Base-by-base conservation (phyloP, 1,140 invertebrate genomes). In the Zaprionus africanus region DNA sequence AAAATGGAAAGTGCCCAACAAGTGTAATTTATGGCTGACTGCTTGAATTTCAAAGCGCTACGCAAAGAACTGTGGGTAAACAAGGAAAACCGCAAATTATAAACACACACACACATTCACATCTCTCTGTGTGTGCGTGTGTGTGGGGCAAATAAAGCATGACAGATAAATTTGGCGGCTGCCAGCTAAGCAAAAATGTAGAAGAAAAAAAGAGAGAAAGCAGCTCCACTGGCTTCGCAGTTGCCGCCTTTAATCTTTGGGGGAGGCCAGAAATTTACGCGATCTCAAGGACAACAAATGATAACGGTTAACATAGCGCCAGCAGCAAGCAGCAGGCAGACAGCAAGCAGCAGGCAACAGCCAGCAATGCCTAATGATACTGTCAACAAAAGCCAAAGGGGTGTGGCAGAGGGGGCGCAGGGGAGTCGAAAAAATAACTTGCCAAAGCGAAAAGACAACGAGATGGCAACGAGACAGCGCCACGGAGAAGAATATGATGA, bases 281-380 rank as follows among this genome's bases (percentile, higher is more conserved):
- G 84, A 78, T 78, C 81, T 90, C 85, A 90, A 90, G 85, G 85
- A 90, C 85, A 85, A 90, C 85, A 85, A 90, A 90, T 90, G 85
- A 90, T 85, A 90, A 85, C 85, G 85, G 81, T 90, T 82, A 90
- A 79, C 85, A 82, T 58, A 72, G 65, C 59, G 70, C 70, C 61
- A 68, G 59, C 59, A 63, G 68, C 77, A 61, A 71, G 26, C 51
- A 60, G 63, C 46, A 41, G 15, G 36, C 62, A 38, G 38, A 19
- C 51, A 60, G 63, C 46, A 41, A 19, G 36, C 62, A 38, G 38
- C 63, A 73, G 66, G 41, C 61, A 71, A 17, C 57, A 51, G 19
- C 41, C 49, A 66, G 67, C 75, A 77, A 41, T 90, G 81, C 81
- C 81, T 88, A 90, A 88, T 88, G 84, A 90, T 88, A 85, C 84